Conservation (phyloP, 2,113 vertebrate species). For the Anarhynchus alexandrinus region DNA sequence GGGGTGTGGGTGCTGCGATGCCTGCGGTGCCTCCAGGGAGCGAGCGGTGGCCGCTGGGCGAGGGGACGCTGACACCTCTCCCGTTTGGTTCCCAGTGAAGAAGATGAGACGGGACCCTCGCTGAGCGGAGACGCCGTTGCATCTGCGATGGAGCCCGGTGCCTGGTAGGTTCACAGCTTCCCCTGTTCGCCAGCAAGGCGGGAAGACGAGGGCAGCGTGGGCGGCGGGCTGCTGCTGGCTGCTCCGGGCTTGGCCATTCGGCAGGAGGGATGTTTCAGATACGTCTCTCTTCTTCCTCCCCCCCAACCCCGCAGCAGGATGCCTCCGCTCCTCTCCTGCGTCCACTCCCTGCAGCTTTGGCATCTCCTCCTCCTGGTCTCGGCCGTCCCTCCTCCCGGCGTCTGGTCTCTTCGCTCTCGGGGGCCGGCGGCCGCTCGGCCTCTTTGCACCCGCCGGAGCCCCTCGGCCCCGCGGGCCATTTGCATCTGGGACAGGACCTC, state of each 20-base stretch:
- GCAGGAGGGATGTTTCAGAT: background rate
- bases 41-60: accelerated
- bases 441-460: slow-evolving; percentile 73
- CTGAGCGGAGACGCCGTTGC: slow-evolving; percentile 46
- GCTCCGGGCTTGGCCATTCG: background rate
- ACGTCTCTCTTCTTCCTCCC: background rate
- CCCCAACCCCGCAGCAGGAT: slow-evolving; percentile 8
- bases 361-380: slow-evolving; percentile 69
- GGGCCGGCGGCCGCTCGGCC: slow-evolving; percentile 62
- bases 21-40: background rate
- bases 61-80: background rate
- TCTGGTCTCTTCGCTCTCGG: slow-evolving; percentile 65
- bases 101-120: slow-evolving; percentile 65
- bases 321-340: slow-evolving; percentile 60
- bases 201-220: background rate
- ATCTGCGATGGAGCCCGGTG: slow-evolving; percentile 65
- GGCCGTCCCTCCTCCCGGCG: slow-evolving; percentile 49
- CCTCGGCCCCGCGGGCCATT: slow-evolving; percentile 60
- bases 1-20: background rate
- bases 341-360: slow-evolving; percentile 72
- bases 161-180: slow-evolving; percentile 70
- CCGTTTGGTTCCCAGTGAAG: slow-evolving; percentile 67
- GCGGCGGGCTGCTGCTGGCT: background rate
- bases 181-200: background rate
- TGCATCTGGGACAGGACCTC: slow-evolving; percentile 76